Conservation (phyloP, 35 echinoderm and acorn worm species). For the Heliocidaris erythrogramma region DNA sequence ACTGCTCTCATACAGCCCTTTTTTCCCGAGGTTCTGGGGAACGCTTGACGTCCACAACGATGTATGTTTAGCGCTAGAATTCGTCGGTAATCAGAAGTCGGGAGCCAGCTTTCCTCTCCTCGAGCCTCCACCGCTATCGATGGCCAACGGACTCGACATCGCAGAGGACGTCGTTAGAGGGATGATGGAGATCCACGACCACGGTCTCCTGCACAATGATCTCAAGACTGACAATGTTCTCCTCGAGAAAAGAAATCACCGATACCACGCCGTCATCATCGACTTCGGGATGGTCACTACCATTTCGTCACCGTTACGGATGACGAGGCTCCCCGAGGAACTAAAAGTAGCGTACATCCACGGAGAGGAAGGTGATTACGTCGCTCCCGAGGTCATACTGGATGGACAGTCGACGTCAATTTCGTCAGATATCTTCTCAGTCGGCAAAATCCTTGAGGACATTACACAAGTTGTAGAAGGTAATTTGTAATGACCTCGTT, state of each 20-base stretch:
- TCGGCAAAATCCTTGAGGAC: conserved; percentile 1
- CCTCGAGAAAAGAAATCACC: background rate
- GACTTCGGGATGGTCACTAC: conserved; percentile 8
- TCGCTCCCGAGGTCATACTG: conserved; percentile 34
- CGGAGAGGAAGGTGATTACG: conserved; percentile 16
- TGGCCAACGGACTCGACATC: conserved; percentile 13
- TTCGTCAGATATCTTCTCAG: conserved; percentile 6
- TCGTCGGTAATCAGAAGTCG: background rate
- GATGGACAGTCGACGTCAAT: background rate
- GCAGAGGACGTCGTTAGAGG: conserved; percentile 28
- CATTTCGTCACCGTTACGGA: background rate
- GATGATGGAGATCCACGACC: conserved; percentile 16
- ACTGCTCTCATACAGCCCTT: background rate
- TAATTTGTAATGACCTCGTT: background rate
- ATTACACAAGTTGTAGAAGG: conserved; percentile 21
- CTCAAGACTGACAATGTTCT: conserved; percentile 33
- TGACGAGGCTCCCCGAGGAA: conserved; percentile 9
- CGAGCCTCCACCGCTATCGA: background rate
- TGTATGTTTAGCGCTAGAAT: background rate
- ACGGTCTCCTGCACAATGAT: conserved; percentile 39
- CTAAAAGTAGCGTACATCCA: background rate
- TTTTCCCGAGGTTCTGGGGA: background rate
- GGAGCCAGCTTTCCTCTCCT: background rate
- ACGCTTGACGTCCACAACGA: background rate
- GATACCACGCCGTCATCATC: conserved; percentile 21